Conservation (phyloP, 2,113 vertebrate genomes). For the Amphiprion ocellaris region DNA sequence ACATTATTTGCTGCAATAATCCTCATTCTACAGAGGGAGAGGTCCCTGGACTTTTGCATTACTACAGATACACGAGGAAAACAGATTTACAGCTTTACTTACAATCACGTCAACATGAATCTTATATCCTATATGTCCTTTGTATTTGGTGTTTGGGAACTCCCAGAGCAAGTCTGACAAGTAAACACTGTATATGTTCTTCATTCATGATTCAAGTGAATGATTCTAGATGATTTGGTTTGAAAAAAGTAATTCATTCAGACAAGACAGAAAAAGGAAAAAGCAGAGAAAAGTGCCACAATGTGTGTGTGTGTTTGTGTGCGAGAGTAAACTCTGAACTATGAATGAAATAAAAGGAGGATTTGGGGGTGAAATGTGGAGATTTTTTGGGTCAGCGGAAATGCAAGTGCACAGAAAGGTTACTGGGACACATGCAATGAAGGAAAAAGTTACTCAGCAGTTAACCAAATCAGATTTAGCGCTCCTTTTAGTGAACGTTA, state of each 20-base stretch:
- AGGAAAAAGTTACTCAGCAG: background rate
- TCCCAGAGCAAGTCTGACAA: background rate
- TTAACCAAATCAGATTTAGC: too few relatives aligned
- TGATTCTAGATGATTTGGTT: conserved; percentile 17
- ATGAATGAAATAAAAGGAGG: background rate
- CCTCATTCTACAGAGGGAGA: conserved; percentile 10
- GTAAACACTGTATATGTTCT: conserved; percentile 1
- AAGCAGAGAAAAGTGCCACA: background rate
- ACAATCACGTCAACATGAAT: background rate
- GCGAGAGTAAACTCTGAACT: conserved; percentile 1
- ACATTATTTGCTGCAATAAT: conserved; percentile 32
- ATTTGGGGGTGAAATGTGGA: background rate
- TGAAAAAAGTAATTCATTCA: conserved; percentile 44
- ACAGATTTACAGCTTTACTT: conserved; percentile 3
- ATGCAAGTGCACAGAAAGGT: background rate
- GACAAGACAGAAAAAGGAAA: conserved; percentile 19
- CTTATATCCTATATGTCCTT: background rate
- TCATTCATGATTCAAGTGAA: conserved; percentile 25
- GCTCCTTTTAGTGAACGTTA: too few relatives aligned
- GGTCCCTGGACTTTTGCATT: background rate
- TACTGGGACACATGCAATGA: conserved; percentile 5
- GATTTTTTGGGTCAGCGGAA: background rate
- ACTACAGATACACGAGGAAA: conserved; percentile 7
- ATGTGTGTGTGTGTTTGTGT: background rate
- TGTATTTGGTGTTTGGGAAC: background rate